These are phyloP conservation scores for Mythimna ferrago DNA, from an alignment of 2,888 invertebrate species.

Conservation along the genomic window DNA sequence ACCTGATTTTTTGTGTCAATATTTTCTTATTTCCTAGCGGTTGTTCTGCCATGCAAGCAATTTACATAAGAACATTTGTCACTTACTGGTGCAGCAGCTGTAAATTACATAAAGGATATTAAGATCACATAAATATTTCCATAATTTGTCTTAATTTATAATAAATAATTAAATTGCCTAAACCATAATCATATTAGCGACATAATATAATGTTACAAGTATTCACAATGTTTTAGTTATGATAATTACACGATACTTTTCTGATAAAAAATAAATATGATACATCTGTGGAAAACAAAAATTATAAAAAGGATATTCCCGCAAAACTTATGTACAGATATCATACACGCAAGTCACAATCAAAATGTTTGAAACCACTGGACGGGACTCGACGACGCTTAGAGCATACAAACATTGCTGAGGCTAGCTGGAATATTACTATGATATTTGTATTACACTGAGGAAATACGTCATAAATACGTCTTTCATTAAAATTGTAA, in stretches of 20 bases:
- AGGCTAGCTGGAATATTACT: background rate
- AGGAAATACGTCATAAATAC: background rate
- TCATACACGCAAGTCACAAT: constrained; percentile 50
- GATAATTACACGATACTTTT: constrained; percentile 30
- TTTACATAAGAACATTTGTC: background rate
- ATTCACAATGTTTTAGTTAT: constrained; percentile 45
- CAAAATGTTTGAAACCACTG: constrained; percentile 46
- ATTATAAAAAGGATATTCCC: constrained; percentile 34
- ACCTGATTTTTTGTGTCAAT: background rate
- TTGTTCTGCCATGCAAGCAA: background rate
- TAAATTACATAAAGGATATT: constrained; percentile 52
- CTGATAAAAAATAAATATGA: constrained; percentile 23
- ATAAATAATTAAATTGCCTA: constrained; percentile 58
- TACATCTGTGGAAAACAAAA: constrained; percentile 37
- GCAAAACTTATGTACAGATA: constrained; percentile 50
- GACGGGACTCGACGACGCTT: constrained; percentile 60
- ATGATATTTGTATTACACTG: background rate
- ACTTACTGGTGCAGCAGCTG: constrained; percentile 1
- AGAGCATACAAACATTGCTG: constrained; percentile 55
- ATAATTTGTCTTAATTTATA: constrained; percentile 51
- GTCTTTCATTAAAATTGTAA: too few relatives aligned
- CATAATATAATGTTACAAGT: constrained; percentile 36
- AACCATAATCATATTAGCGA: constrained; percentile 41
- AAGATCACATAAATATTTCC: constrained; percentile 41
- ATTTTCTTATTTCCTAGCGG: background rate